Evolutionary conservation across 2,797 vertebrate species (phyloP), one percentile per base, ranked within the genome.

Genomic region (Salmo trutta): DNA sequence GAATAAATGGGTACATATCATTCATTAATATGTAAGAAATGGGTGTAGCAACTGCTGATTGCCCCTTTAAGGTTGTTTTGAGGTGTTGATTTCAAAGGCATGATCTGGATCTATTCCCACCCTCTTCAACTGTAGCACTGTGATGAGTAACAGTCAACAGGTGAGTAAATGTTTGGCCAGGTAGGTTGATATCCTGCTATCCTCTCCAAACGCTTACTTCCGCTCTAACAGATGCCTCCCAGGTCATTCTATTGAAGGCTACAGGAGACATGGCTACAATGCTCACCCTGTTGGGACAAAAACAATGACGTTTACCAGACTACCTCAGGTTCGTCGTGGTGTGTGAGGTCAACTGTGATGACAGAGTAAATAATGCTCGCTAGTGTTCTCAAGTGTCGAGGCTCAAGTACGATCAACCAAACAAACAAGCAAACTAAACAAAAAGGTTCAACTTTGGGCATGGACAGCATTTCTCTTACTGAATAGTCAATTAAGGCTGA

Each of bases 121-220:
- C 27, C 19, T 41, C 54, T 69, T 12, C 33, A 65, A 47, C 41
- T 36, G 27, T 33, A 67, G 24, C 73, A 21, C 52, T 73, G 62
- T 33, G 47, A 36, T 33, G 19, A 27, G 21, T 41, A 19, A 71
- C 64, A 83, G 77, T 47, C 41, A 47, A 47, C 41, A 47, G 12
- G 79, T 77, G 73, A 77, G 54, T 24, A 71, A 77, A 77, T 31
- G 71, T 81, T 81, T 74, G 47, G 65, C 51, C 21, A 56, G 64
- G 78, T 70, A 51, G 74, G 78, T 69, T 51, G 74, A 51, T 17
- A 17, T 65, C 69, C 2, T 27, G 21, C 72, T 19, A n/a, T 27
- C 76, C 53, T 66, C 31, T 75, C 33, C 65, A 21, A n/a, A 47
- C 33, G 56, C 62, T 65, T 77, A 29, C 31, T 73, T 31, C 27